A percentile compares a stretch with the other conserved stretches of the same genome.
These are phyloP conservation scores for Unio delphinus DNA, from an alignment of 2,888 invertebrate species.

Conservation along the genomic window DNA sequence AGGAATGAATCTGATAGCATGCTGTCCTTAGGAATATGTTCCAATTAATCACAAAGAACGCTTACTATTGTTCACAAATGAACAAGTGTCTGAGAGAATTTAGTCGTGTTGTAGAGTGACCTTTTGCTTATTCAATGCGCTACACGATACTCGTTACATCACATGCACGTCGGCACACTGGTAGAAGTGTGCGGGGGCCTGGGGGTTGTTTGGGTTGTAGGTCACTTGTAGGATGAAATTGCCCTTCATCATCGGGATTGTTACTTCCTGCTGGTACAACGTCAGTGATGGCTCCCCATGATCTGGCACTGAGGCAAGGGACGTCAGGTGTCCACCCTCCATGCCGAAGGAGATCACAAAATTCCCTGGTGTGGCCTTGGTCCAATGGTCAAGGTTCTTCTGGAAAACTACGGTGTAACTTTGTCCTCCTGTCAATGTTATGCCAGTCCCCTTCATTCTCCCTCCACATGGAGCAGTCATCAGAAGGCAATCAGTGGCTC, in stretches of 20 bases:
- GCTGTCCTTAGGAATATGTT: no score
- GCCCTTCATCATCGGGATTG: slow-evolving; percentile 13
- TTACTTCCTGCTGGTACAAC: slow-evolving; percentile 27
- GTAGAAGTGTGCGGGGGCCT: no score
- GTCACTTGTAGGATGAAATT: no score
- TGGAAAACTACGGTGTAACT: slow-evolving; percentile 40
- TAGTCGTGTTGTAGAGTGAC: no score
- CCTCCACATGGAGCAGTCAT: slow-evolving; percentile 34
- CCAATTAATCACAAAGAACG: no score
- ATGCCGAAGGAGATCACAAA: slow-evolving; percentile 25
- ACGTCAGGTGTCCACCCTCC: neutral
- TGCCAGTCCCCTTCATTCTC: slow-evolving; percentile 7
- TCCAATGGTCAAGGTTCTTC: slow-evolving; percentile 46
- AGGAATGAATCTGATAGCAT: no score
- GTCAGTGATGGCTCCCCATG: slow-evolving; percentile 30
- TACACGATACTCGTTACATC: no score
- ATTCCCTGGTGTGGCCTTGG: slow-evolving; percentile 28
- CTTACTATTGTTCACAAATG: no score
- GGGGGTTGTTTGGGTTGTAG: no score
- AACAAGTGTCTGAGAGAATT: no score
- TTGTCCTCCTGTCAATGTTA: slow-evolving; percentile 8
- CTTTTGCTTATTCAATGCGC: no score
- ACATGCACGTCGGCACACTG: no score
- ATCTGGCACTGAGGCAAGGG: slow-evolving; percentile 23
- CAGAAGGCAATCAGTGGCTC: slow-evolving; percentile 31